Evolutionary conservation across 2,113 vertebrate genomes (phyloP).

Genomic region (Chaenogobius annularis): DNA sequence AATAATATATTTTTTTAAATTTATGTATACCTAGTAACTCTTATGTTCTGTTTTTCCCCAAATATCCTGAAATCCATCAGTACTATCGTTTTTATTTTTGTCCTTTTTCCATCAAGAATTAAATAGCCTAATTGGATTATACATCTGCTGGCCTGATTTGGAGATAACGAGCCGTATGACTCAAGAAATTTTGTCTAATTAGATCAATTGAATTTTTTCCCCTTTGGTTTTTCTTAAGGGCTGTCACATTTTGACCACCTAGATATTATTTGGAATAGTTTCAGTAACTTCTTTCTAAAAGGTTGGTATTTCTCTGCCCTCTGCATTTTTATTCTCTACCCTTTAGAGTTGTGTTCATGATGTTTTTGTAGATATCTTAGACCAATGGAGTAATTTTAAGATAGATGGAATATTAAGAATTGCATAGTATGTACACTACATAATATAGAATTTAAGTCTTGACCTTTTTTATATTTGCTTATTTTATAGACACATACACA

Average conservation of each 20-base stretch:
- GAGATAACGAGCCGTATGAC: slow-evolving; percentile 58
- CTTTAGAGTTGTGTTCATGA: slow-evolving; percentile 79
- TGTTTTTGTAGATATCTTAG: slow-evolving; percentile 31
- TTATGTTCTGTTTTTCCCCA: slow-evolving; percentile 34
- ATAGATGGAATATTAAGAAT: neutral
- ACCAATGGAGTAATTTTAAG: neutral
- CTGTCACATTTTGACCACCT: slow-evolving; percentile 94
- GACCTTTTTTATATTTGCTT: neutral
- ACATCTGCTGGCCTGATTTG: slow-evolving; percentile 59
- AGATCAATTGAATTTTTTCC: slow-evolving; percentile 75
- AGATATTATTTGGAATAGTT: slow-evolving; percentile 99
- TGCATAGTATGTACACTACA: neutral
- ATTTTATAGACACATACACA: neutral
- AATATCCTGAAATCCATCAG: slow-evolving; percentile 53
- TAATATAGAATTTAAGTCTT: neutral
- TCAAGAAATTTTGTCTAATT: slow-evolving; percentile 66
- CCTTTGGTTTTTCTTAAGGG: slow-evolving; percentile 54
- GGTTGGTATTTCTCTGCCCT: slow-evolving; percentile 99
- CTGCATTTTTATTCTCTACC: slow-evolving; percentile 90
- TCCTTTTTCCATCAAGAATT: slow-evolving; percentile 61
- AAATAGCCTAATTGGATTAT: slow-evolving; percentile 69
- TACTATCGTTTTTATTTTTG: slow-evolving; percentile 61
- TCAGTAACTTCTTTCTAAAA: slow-evolving; percentile 98
- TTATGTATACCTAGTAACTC: slow-evolving; percentile 38
- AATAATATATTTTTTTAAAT: slow-evolving; percentile 36